Evolutionary conservation across 2,888 invertebrate species (phyloP), one percentile per base, ranked within the genome.

Genomic region (Oegoconia quadripuncta): DNA sequence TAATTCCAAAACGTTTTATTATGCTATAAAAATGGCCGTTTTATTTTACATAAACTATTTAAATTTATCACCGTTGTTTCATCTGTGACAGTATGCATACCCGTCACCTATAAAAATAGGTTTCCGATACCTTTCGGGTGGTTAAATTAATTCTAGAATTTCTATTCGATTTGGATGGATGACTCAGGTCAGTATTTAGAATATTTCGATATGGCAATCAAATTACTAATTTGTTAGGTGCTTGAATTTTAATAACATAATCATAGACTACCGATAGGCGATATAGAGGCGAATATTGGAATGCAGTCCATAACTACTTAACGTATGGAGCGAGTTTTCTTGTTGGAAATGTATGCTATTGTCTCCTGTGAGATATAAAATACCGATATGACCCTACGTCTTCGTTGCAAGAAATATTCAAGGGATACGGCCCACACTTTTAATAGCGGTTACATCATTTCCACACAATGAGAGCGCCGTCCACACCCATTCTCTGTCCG

Each of bases 401-500:
- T 86, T 83, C 80, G 82, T 80, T 73, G 83, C 81, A 86, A 86
- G 86, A 86, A 86, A 86, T 86, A 84, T 86, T 84, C 83, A 86
- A 80, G 83, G 84, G 82, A 84, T 81, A 84, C 86, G 64, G 69
- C 87, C 87, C 83, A 87, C 87, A 87, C 87, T 87, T 86, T 86
- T 87, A 86, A 87, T 87, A 84, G 87, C 74, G 81, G 84, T 86
- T 86, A 84, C 87, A 87, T 86, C 83, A 87, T 87, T 87, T 87
- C 87, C 87, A 87, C 87, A 87, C 87, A 87, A 87, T 87, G 86
- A 86, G 83, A 82, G 74, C 80, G 80, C 78, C 81, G 82, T 87
- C 87, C 87, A 87, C 87, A 86, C 87, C 87, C 87, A 87, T 86
- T 87, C 87, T 87, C 84, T 86, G 87, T 87, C 86, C 84, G 80